phyloP scores from a whole-genome alignment of 2,888 invertebrate genomes.

The Bibio marci region DNA sequence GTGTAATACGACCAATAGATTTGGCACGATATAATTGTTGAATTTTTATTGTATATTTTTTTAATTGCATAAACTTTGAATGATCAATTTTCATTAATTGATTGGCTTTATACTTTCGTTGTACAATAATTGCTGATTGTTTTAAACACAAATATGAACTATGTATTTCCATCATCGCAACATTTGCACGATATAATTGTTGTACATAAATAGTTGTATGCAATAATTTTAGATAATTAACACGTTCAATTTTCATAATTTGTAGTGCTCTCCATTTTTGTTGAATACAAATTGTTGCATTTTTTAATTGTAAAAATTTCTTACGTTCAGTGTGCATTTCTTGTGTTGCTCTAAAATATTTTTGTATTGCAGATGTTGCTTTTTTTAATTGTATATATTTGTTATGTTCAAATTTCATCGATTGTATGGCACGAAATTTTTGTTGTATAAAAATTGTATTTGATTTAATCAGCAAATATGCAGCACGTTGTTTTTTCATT shows the following conservation, averaged over 20 bases:
- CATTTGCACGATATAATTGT: slow-evolving; percentile 1
- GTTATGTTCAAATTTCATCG: slow-evolving; percentile 24
- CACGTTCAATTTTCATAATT: slow-evolving; percentile 13
- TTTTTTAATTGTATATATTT: slow-evolving; percentile 18
- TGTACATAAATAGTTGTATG: slow-evolving; percentile 6
- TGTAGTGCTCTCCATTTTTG: slow-evolving; percentile 16
- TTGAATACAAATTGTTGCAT: slow-evolving; percentile 26
- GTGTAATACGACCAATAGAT: slow-evolving; percentile 17
- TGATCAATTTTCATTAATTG: slow-evolving; percentile 23
- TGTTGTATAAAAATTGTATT: slow-evolving; percentile 27
- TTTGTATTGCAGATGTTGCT: slow-evolving; percentile 17
- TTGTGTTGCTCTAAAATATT: slow-evolving; percentile 22
- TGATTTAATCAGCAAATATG: slow-evolving; percentile 1
- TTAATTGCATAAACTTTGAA: slow-evolving; percentile 9
- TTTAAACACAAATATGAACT: too few species aligned
- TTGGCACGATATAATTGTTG: slow-evolving; percentile 20
- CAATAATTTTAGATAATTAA: neutral
- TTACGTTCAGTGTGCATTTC: slow-evolving; percentile 11
- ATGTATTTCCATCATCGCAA: too few species aligned
- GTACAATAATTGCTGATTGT: neutral
- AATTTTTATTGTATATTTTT: slow-evolving; percentile 14
- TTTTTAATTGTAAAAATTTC: slow-evolving; percentile 13
- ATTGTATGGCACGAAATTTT: slow-evolving; percentile 25
- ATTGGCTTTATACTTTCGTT: slow-evolving; percentile 29
- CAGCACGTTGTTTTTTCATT: slow-evolving; percentile 10